phyloP scores from a whole-genome alignment of 2,113 vertebrate species.

The Seriola aureovittata region DNA sequence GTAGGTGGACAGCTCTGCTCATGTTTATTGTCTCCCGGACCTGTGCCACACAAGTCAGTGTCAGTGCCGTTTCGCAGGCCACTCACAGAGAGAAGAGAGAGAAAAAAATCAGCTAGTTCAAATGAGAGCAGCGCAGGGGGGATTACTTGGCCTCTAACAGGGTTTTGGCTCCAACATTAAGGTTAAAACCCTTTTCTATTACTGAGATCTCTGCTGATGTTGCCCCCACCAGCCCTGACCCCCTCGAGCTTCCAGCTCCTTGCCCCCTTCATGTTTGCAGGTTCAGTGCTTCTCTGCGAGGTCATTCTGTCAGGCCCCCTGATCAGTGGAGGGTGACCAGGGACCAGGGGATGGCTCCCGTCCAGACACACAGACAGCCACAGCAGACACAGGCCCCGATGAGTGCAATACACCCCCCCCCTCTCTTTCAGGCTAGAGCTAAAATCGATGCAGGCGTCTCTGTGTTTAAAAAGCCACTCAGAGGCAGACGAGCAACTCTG shows the following conservation, averaged over 20 bases:
- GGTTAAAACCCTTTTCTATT: conserved; percentile 90
- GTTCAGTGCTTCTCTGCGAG: conserved; percentile 83
- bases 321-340: conserved; percentile 84
- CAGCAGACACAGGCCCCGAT: conserved; percentile 50
- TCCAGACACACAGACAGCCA: conserved; percentile 69
- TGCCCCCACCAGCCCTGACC: conserved; percentile 70
- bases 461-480: conserved; percentile 85
- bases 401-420: conserved; percentile 13
- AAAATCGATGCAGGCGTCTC: conserved; percentile 86
- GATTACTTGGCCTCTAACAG: conserved; percentile 86
- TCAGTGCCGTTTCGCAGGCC: conserved; percentile 52
- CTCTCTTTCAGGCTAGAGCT: conserved; percentile 64
- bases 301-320: conserved; percentile 83
- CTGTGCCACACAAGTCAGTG: conserved; percentile 28
- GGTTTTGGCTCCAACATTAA: conserved; percentile 87
- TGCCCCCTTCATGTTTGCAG: conserved; percentile 85
- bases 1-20: not conserved
- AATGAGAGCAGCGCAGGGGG: conserved; percentile 81
- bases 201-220: conserved; percentile 83
- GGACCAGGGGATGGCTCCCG: conserved; percentile 75
- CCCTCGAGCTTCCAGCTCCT: conserved; percentile 75
- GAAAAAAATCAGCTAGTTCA: conserved; percentile 68
- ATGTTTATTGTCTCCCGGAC: conserved; percentile 35
- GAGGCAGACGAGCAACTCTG: conserved; percentile 81
- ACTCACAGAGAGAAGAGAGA: conserved; percentile 15